Conservation (phyloP, 1,140 invertebrate species). For the Neodiprion virginianus region DNA sequence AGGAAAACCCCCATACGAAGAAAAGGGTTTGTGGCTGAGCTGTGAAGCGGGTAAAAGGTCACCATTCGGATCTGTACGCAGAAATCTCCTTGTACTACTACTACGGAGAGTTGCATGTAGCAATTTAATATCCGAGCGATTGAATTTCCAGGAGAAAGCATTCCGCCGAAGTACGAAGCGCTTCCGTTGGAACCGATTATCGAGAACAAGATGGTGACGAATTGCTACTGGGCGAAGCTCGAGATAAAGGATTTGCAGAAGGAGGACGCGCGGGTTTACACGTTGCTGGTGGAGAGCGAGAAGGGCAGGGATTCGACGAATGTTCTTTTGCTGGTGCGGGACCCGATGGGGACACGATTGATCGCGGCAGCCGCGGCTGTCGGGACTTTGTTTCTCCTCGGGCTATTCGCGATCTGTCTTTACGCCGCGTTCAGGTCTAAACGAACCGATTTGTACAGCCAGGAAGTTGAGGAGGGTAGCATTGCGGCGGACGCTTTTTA, state of each 20-base stretch:
- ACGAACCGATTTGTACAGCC: slow-evolving; percentile 43
- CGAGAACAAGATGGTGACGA: slow-evolving; percentile 52
- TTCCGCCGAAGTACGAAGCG: slow-evolving; percentile 57
- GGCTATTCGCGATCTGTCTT: slow-evolving; percentile 46
- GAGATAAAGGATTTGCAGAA: slow-evolving; percentile 55
- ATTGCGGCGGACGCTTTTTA: slow-evolving; percentile 57
- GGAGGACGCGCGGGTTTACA: slow-evolving; percentile 55
- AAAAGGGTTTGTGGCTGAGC: too few relatives aligned
- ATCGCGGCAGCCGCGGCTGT: slow-evolving; percentile 51
- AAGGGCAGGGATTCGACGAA: slow-evolving; percentile 56
- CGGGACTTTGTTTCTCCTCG: slow-evolving; percentile 47
- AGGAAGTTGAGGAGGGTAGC: slow-evolving; percentile 52
- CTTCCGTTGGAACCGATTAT: slow-evolving; percentile 51
- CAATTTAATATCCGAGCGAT: not conserved
- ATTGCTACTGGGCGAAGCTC: slow-evolving; percentile 59
- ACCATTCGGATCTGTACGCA: too few relatives aligned
- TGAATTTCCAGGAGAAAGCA: slow-evolving; percentile 47
- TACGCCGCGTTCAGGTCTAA: slow-evolving; percentile 47
- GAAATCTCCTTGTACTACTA: too few relatives aligned
- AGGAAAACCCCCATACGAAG: too few relatives aligned
- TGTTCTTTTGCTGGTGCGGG: slow-evolving; percentile 49
- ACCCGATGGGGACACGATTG: slow-evolving; percentile 53
- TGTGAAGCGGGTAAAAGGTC: too few relatives aligned
- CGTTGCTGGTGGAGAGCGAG: slow-evolving; percentile 54
- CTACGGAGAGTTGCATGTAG: not conserved